Conservation (phyloP, 37 sponge, comb jelly and placozoan species). For the Halichondria panicea region DNA sequence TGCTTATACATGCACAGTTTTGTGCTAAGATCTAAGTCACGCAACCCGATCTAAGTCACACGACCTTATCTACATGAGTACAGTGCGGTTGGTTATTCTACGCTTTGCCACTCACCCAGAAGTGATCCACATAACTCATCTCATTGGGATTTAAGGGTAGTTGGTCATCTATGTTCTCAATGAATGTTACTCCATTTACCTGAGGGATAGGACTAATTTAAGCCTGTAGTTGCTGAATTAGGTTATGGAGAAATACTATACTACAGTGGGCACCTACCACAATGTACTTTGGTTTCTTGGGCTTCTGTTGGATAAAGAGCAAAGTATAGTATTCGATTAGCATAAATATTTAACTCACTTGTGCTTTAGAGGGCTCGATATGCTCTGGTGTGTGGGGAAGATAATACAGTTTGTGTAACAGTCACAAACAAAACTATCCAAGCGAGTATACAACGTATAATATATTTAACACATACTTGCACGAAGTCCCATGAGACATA, state of each 20-base stretch:
- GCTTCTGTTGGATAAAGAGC: background rate
- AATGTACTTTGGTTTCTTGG: constrained; percentile 28
- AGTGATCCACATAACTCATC: constrained; percentile 69
- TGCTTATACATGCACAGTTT: too few relatives aligned
- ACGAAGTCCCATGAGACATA: too few relatives aligned
- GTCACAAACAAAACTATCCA: too few relatives aligned
- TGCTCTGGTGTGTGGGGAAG: too few relatives aligned
- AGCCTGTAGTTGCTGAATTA: background rate
- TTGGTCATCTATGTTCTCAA: constrained; percentile 51
- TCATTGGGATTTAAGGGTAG: constrained; percentile 44
- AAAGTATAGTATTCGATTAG: too few relatives aligned
- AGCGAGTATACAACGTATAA: too few relatives aligned
- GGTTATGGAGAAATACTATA: background rate
- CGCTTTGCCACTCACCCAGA: constrained; percentile 67
- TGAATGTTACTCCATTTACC: constrained; percentile 63
- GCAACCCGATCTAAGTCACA: background rate
- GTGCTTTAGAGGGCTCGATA: too few relatives aligned
- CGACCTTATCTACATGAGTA: background rate
- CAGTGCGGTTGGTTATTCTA: background rate
- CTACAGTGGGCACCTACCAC: constrained; percentile 8
- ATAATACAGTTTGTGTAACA: too few relatives aligned
- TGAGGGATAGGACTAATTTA: background rate
- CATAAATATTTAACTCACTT: too few relatives aligned
- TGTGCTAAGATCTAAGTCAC: too few relatives aligned
- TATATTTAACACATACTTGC: too few relatives aligned